A percentile compares a stretch with the other conserved stretches of the same genome.
Evolutionary conservation across 53 echinoderm and acorn worm genomes (phyloP).

Genomic region (Arbacia lixula): DNA sequence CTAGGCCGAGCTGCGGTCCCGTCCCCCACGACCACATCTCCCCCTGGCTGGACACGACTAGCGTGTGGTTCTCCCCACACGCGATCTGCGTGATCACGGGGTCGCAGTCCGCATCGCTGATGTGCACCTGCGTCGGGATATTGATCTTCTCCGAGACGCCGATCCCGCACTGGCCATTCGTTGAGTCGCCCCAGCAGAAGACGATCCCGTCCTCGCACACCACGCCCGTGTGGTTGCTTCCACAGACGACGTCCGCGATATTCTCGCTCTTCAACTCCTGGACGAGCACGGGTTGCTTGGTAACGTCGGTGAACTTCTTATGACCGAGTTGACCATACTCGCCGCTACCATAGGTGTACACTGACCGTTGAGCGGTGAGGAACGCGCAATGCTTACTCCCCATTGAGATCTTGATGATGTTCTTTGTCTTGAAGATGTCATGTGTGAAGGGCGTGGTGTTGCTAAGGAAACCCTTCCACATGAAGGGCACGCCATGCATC

Average conservation of each 20-base stretch:
- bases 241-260: conserved; percentile 96
- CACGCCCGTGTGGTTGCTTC: conserved; percentile 90
- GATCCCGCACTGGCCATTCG: conserved; percentile 86
- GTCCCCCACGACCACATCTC: conserved; percentile 98
- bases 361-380: conserved; percentile 83
- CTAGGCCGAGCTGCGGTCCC: conserved; percentile 92
- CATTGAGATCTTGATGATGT: conserved; percentile 90
- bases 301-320: conserved; percentile 92
- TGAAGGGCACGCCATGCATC: conserved; percentile 73
- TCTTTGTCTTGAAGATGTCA: conserved; percentile 80
- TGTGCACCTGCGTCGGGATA: conserved; percentile 80
- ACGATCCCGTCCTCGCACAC: conserved; percentile 97
- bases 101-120: conserved; percentile 83
- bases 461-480: conserved; percentile 97
- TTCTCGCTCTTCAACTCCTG: conserved; percentile 92
- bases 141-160: conserved; percentile 79
- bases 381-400: conserved; percentile 92
- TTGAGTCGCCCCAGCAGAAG: conserved; percentile 98
- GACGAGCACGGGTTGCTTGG: conserved; percentile 89
- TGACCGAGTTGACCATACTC: conserved; percentile 95
- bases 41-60: conserved; percentile 79
- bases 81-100: conserved; percentile 88
- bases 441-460: conserved; percentile 73
- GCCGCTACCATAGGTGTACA: conserved; percentile 85
- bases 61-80: conserved; percentile 92